Evolutionary conservation across 2,797 vertebrate species (phyloP).

Genomic region (Hippocampus kuda): DNA sequence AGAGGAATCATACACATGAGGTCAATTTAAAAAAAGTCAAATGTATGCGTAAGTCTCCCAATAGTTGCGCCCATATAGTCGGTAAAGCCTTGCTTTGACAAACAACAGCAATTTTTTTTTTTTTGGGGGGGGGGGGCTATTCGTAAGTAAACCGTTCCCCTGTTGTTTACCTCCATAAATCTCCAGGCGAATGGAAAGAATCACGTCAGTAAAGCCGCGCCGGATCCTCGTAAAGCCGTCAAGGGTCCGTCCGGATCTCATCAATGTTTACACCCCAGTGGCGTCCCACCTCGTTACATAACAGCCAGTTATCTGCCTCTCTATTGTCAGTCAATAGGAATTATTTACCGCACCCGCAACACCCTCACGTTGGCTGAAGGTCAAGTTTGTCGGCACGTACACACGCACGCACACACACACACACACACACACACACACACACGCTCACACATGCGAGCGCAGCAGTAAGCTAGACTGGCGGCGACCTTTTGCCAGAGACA

Average conservation of each 20-base stretch:
- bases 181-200: not conserved
- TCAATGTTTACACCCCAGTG: conserved; percentile 30
- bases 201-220: not conserved
- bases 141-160: not conserved
- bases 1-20: too few species aligned
- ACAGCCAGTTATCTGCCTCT: conserved; percentile 10
- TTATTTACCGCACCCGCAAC: conserved; percentile 29
- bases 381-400: conserved; percentile 35
- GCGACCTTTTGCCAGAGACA: conserved; percentile 9
- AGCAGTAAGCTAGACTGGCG: not conserved
- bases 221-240: not conserved
- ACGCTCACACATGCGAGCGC: not conserved
- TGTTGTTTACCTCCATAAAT: not conserved
- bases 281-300: conserved; percentile 25
- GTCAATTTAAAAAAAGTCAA: too few species aligned
- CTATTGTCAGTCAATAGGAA: conserved; percentile 21
- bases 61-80: too few species aligned
- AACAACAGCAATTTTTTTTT: too few species aligned
- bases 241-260: conserved; percentile 15
- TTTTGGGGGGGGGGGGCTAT: too few species aligned
- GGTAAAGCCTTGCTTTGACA: too few species aligned
- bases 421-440: not conserved
- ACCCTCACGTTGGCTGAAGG: conserved; percentile 29
- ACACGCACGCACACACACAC: not conserved
- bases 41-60: too few species aligned